phyloP scores from a whole-genome alignment of 2,113 vertebrate species.

The Haplochromis burtoni region DNA sequence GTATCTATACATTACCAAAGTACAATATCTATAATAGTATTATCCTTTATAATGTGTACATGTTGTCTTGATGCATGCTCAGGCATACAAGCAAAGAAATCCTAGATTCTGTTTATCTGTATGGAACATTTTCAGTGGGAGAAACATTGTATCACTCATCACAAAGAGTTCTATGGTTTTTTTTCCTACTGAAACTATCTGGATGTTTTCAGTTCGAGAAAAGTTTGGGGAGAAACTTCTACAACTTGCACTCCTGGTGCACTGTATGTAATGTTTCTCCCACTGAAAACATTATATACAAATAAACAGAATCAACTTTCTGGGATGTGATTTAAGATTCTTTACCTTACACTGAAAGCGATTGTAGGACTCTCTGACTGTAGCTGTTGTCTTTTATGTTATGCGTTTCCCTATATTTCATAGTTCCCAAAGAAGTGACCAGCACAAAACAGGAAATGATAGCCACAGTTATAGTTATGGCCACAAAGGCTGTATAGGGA shows the following conservation, averaged over 20 bases:
- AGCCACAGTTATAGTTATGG: not conserved
- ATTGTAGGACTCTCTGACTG: not conserved
- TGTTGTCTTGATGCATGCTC: not conserved
- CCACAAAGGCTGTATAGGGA: not conserved
- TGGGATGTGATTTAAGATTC: not conserved
- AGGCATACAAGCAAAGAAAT: not conserved
- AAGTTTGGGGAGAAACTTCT: not conserved
- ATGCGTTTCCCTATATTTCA: not conserved
- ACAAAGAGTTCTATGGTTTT: not conserved
- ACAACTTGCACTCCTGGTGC: not conserved
- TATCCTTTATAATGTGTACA: accelerated
- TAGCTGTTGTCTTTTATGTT: not conserved
- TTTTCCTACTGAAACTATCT: not conserved
- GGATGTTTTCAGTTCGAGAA: not conserved
- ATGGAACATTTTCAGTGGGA: not conserved
- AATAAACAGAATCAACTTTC: not conserved
- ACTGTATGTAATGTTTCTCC: not conserved
- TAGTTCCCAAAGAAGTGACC: not conserved
- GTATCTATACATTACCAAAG: not conserved
- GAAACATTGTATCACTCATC: not conserved
- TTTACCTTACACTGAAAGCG: not conserved
- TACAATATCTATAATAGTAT: not conserved
- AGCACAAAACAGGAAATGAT: not conserved
- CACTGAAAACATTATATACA: not conserved
- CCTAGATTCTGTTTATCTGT: not conserved